Conservation (phyloP, 2,888 invertebrate genomes). For the Diabrotica balteata region DNA sequence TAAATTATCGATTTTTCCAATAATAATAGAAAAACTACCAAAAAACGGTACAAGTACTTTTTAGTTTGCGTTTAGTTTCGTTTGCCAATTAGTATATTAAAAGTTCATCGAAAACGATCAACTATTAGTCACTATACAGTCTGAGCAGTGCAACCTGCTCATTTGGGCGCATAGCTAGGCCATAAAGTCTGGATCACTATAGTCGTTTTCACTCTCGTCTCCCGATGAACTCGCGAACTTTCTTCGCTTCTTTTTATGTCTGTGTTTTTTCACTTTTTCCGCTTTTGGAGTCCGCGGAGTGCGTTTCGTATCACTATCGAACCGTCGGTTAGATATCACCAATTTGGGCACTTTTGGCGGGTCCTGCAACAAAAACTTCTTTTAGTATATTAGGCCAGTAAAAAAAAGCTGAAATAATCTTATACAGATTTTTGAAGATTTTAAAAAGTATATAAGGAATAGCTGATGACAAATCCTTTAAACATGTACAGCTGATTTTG, state of each 20-base stretch:
- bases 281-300: conserved; percentile 57
- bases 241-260: conserved; percentile 66
- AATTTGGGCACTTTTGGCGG: conserved; percentile 63
- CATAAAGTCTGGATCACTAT: conserved; percentile 66
- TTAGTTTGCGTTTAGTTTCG: not conserved
- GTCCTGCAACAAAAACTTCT: conserved; percentile 43
- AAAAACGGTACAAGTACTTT: conserved; percentile 6
- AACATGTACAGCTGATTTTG: too few species aligned
- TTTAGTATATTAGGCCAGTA: too few species aligned
- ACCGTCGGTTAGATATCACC: conserved; percentile 60
- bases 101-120: conserved; percentile 45
- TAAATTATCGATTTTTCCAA: too few species aligned
- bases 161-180: conserved; percentile 52
- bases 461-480: too few species aligned
- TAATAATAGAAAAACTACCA: conserved; percentile 17
- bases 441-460: too few species aligned
- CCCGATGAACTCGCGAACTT: conserved; percentile 64
- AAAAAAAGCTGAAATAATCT: too few species aligned
- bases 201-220: conserved; percentile 70
- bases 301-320: conserved; percentile 58
- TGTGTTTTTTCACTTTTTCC: conserved; percentile 61
- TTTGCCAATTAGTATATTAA: conserved; percentile 27
- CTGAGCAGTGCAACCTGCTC: conserved; percentile 44
- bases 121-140: conserved; percentile 53
- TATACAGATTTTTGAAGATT: too few species aligned